Base-by-base conservation (phyloP, 92 coral and sea anemone species). In the Montipora capitata region DNA sequence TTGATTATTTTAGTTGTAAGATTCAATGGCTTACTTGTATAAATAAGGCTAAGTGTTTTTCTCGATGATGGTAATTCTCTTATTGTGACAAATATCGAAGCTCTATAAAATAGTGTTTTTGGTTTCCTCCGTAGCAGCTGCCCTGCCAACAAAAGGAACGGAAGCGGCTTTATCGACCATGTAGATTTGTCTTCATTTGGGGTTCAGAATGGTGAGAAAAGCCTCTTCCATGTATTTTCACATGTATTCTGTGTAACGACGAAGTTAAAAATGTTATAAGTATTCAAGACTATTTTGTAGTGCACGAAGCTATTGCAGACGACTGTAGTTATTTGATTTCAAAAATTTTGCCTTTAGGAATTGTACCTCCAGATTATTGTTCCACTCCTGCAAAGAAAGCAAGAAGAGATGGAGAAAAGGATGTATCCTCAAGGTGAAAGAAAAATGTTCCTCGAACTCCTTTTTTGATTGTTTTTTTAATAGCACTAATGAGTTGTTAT, bases 341-440 rank as follows among this genome's bases (percentile, higher is more conserved):
- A 45, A 45, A 45, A 45, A 8, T 57, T 8, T 57, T 57, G 51
- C 51, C 12, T 57, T 14, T 3, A 57, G 62, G 16, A 10, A 57
- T 10, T 57, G 13, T 63, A 18, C 27, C 68, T 63, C 68, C 68
- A 63, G 68, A 63, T n/a, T 63, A 27, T 27, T 27, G 27, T n/a
- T 18, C 68, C 27, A 63, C 40, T 18, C 20, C 27, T n/a, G 68
- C 68, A 63, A 63, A 63, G 68, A 63, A 63, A 63, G 35, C 68
- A 63, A 13, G 68, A 63, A 13, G 68, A 63, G 68, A 63, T 13
- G 68, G 68, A n/a, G 20, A n/a, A 13, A n/a, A 18, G 8, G 68
- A 63, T 63, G 68, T 18, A 63, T 63, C 27, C 27, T 63, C 68
- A 13, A 63, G 68, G 68, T 63, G 5, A 63, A 27, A 45, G 51